These are phyloP conservation scores for Saguinus midas DNA, from an alignment of 2,113 vertebrate genomes.

Conservation along the genomic window DNA sequence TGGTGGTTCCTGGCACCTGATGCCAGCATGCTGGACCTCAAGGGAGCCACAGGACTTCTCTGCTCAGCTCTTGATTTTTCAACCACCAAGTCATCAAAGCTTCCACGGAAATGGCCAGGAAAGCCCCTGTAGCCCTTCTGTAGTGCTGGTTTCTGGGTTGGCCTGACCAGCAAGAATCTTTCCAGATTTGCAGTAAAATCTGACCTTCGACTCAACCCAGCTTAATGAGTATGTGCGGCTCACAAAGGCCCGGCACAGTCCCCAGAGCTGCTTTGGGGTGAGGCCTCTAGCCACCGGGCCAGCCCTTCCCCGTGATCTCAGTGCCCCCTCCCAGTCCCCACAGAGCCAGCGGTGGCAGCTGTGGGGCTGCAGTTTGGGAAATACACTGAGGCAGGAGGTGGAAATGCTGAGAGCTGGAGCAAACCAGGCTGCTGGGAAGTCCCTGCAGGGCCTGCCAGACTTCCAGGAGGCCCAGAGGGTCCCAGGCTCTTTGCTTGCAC, in stretches of 20 bases:
- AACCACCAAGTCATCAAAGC: neutral
- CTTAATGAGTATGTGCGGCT: constrained; percentile 74
- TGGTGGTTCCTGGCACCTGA: neutral
- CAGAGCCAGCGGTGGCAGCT: constrained; percentile 54
- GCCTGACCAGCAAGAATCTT: constrained; percentile 67
- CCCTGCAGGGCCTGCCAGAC: accelerated
- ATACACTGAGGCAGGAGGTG: neutral
- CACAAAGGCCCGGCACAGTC: constrained; percentile 67
- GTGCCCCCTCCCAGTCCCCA: constrained; percentile 57
- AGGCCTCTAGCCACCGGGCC: constrained; percentile 73
- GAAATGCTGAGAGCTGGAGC: neutral
- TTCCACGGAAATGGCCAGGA: neutral
- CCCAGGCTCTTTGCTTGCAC: accelerated
- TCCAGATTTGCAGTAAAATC: constrained; percentile 68
- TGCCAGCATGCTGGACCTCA: accelerated
- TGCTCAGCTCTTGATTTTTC: accelerated
- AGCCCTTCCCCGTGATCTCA: constrained; percentile 63
- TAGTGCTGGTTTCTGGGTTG: constrained; percentile 17
- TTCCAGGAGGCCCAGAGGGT: accelerated
- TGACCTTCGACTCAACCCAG: constrained; percentile 79
- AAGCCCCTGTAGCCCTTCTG: neutral
- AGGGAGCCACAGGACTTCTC: neutral
- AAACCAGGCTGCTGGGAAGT: neutral
- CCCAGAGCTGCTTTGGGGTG: constrained; percentile 67
- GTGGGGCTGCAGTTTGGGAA: constrained; percentile 50